Evolutionary conservation across 2,888 invertebrate species (phyloP).

Genomic region (Ennomos quercinarius): DNA sequence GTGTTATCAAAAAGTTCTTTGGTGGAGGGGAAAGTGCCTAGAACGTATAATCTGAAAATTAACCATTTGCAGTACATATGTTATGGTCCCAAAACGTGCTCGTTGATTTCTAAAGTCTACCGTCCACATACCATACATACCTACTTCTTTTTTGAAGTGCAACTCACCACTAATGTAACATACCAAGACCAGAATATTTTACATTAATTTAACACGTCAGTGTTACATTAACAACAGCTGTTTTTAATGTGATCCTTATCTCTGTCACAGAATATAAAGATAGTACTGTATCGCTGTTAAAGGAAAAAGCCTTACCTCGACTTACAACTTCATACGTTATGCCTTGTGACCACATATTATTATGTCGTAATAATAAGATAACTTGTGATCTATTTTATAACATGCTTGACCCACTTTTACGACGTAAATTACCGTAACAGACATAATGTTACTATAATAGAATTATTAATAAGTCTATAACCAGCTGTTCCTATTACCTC

Average conservation of each 20-base stretch:
- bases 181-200: constrained; percentile 19
- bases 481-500: too few relatives aligned
- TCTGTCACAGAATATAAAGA: too few relatives aligned
- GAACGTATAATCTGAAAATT: too few relatives aligned
- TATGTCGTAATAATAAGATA: background rate
- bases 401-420: constrained; percentile 16
- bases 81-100: too few relatives aligned
- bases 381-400: constrained; percentile 14
- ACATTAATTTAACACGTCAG: constrained; percentile 4
- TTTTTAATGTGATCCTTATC: constrained; percentile 17
- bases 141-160: too few relatives aligned
- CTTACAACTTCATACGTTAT: background rate
- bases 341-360: constrained; percentile 3
- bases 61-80: too few relatives aligned
- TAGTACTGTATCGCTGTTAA: too few relatives aligned
- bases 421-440: background rate
- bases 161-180: constrained; percentile 10
- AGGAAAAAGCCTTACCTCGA: constrained; percentile 24
- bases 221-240: constrained; percentile 30
- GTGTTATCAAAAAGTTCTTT: too few relatives aligned
- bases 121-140: too few relatives aligned
- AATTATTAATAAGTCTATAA: background rate
- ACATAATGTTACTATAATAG: background rate
- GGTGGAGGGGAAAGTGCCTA: too few relatives aligned
- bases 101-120: too few relatives aligned